Evolutionary conservation across 2,888 invertebrate species (phyloP).

Genomic region (Cerceris rybyensis): DNA sequence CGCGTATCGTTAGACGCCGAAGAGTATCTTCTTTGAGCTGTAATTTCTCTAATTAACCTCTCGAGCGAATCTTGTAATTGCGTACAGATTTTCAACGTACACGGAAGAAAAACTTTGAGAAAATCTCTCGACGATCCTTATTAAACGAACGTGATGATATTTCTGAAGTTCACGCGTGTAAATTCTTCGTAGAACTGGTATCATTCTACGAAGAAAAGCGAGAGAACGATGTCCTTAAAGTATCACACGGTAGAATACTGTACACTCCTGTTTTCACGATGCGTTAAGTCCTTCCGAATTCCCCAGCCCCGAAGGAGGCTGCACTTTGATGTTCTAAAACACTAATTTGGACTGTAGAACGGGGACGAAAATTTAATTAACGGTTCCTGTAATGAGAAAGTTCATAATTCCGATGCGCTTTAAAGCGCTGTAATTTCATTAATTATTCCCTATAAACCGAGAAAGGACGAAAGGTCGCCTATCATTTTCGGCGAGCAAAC

Average conservation of each 20-base stretch:
- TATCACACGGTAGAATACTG: constrained; percentile 26
- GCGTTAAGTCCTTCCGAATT: background rate
- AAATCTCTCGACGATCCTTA: constrained; percentile 26
- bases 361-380: no score
- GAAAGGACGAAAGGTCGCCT: background rate
- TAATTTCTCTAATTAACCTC: constrained; percentile 13
- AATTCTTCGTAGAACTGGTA: constrained; percentile 40
- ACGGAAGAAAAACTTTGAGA: background rate
- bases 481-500: no score
- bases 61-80: constrained; percentile 17
- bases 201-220: constrained; percentile 48
- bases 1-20: background rate
- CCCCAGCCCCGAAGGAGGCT: background rate
- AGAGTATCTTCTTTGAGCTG: constrained; percentile 10
- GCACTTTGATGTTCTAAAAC: background rate
- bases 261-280: constrained; percentile 8
- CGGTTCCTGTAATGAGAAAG: no score
- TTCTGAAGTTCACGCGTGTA: constrained; percentile 39
- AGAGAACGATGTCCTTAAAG: constrained; percentile 29
- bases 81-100: background rate
- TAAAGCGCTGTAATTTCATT: no score
- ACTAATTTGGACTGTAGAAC: no score
- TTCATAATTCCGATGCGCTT: no score
- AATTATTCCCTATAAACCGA: background rate
- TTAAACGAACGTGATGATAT: constrained; percentile 5